These are phyloP conservation scores for Pseudocheirus occidentalis DNA, from an alignment of 2,797 vertebrate genomes.

Conservation along the genomic window DNA sequence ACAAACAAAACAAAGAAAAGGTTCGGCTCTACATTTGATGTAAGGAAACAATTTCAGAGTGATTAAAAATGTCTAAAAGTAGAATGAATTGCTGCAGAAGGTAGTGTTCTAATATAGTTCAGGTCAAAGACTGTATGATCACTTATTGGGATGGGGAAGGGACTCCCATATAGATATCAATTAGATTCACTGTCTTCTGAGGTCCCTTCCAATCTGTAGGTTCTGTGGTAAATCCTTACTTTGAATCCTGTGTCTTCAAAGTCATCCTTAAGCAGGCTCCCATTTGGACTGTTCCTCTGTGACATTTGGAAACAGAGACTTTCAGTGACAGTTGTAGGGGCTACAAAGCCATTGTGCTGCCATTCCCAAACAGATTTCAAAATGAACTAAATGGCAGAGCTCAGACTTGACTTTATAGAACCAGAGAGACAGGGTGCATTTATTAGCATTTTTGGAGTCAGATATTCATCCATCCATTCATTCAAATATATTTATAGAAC, in stretches of 20 bases:
- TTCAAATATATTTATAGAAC: slow-evolving; percentile 22
- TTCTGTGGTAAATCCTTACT: neutral
- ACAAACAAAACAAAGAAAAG: neutral
- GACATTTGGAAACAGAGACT: slow-evolving; percentile 41
- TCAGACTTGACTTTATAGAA: neutral
- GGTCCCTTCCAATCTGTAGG: neutral
- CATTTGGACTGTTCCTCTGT: neutral
- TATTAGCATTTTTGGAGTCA: slow-evolving; percentile 7
- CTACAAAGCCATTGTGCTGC: neutral
- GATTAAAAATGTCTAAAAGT: neutral
- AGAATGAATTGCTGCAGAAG: neutral
- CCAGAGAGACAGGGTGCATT: neutral
- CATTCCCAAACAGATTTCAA: neutral
- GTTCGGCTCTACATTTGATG: neutral
- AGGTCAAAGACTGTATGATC: neutral
- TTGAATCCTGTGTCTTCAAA: neutral
- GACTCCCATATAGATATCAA: neutral
- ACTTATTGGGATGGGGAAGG: neutral
- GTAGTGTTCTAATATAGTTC: neutral
- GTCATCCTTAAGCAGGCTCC: neutral
- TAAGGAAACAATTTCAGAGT: neutral
- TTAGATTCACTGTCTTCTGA: slow-evolving; percentile 9
- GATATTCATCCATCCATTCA: slow-evolving; percentile 47
- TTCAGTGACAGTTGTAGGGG: neutral
- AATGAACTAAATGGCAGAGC: neutral